Base-by-base conservation (phyloP, 92 coral and sea anemone genomes). In the Epizoanthus ramosus region DNA sequence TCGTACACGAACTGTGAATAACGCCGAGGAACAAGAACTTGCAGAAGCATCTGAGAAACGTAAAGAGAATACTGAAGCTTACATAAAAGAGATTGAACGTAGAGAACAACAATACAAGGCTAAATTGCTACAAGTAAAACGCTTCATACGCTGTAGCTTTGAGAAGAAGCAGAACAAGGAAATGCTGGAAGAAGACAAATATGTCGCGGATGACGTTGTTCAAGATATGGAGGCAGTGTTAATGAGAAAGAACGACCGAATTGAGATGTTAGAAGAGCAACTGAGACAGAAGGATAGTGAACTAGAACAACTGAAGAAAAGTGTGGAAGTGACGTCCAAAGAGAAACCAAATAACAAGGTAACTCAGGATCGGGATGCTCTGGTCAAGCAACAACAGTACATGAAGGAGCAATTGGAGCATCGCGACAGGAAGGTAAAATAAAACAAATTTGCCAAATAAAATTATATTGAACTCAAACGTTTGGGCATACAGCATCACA, bases 361-460 rank as follows among this genome's bases (percentile, higher is more conserved):
- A 37, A 37, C 1, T 37, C 43, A 37, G 6, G 43, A 37, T 6
- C 5, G 6, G 43, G 43, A 37, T 1, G 43, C 43, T 37, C 3
- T 37, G 63, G 56, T 31, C 8, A 58, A 15, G 56, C 57, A 37
- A 35, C 23, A 76, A 4, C 81, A 19, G 25, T 12, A 24, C 24
- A 14, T 74, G 80, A 54, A 56, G 64, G 58, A 56, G 24, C 6
- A 54, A 54, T 10, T 76, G 18, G 69, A 76, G 31, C 69, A 10
- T 58, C 57, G 61, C 39, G 23, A 39, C 15, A 37, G 41, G 4
- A 68, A 76, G 35, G 10, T 77, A 14, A 59, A 59, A 39, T 25
- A 13, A 17, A 76, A 28, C 2, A 76, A 76, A 57, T 58, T 54
- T 37, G 18, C 8, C 81, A 76, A 69, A 69, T 76, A 37, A 37